Percentiles rank a stretch among this genome's conserved stretches.
phyloP scores from a whole-genome alignment of 1,140 invertebrate species.

The Pseudomyrmex pallidus region DNA sequence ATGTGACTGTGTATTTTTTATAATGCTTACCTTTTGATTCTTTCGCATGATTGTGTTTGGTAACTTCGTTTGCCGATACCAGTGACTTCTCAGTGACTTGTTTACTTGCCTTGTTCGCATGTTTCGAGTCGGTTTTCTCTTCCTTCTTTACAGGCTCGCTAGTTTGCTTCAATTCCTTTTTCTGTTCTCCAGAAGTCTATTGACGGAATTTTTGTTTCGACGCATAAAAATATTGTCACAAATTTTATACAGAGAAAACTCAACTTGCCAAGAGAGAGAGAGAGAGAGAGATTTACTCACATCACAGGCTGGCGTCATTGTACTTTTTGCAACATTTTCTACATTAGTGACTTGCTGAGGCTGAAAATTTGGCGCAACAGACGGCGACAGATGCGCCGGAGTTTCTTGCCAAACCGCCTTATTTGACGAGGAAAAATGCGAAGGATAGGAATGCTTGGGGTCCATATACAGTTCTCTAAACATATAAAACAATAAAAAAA shows the following conservation, averaged over 20 bases:
- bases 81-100: constrained; percentile 55
- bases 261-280: not conserved
- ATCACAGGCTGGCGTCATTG: constrained; percentile 72
- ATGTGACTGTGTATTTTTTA: not conserved
- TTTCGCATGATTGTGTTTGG: constrained; percentile 59
- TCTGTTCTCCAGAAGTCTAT: constrained; percentile 68
- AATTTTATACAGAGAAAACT: not conserved
- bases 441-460: constrained; percentile 71
- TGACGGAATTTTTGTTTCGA: constrained; percentile 15
- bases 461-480: constrained; percentile 72
- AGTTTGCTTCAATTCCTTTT: constrained; percentile 44
- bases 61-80: constrained; percentile 16
- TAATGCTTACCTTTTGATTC: constrained; percentile 66
- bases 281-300: constrained; percentile 64
- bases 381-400: constrained; percentile 67
- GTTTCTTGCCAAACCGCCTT: constrained; percentile 75
- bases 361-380: constrained; percentile 61
- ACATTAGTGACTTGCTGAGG: constrained; percentile 50
- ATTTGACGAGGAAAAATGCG: constrained; percentile 77
- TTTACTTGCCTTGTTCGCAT: constrained; percentile 29
- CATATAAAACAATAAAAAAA: constrained; percentile 32
- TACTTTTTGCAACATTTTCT: constrained; percentile 67
- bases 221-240: constrained; percentile 5
- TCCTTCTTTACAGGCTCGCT: constrained; percentile 53
- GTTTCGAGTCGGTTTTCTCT: constrained; percentile 44